These are phyloP conservation scores for Rhagologus leucostigma DNA, from an alignment of 2,113 vertebrate genomes.

Conservation along the genomic window DNA sequence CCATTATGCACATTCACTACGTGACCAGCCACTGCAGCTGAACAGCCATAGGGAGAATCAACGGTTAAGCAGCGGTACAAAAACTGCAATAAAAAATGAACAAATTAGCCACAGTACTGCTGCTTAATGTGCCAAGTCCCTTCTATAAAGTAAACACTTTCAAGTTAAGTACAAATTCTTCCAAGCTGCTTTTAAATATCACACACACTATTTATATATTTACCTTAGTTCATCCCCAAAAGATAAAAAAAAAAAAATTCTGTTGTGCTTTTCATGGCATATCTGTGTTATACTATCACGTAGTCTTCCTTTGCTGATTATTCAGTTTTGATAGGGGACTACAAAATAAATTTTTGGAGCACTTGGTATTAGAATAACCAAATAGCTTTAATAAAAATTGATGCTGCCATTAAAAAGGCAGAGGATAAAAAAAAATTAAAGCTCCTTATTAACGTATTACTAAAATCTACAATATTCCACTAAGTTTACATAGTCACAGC, in stretches of 20 bases:
- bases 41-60: neutral
- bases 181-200: neutral
- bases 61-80: neutral
- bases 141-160: neutral
- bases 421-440: conserved; percentile 51
- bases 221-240: neutral
- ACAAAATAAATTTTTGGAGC: conserved; percentile 27
- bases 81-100: neutral
- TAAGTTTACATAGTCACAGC: conserved; percentile 49
- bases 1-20: neutral
- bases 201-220: neutral
- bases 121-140: neutral
- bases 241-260: neutral
- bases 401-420: conserved; percentile 59
- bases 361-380: conserved; percentile 25
- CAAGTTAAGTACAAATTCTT: conserved; percentile 1
- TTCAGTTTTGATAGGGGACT: neutral
- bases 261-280: conserved; percentile 57
- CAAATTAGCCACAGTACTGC: neutral
- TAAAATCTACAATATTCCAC: conserved; percentile 57
- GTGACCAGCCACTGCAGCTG: neutral
- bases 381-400: conserved; percentile 60
- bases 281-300: neutral
- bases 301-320: neutral
- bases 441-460: conserved; percentile 34